Base-by-base conservation (phyloP, 2,113 vertebrate genomes). In the Hemibagrus wyckioides region DNA sequence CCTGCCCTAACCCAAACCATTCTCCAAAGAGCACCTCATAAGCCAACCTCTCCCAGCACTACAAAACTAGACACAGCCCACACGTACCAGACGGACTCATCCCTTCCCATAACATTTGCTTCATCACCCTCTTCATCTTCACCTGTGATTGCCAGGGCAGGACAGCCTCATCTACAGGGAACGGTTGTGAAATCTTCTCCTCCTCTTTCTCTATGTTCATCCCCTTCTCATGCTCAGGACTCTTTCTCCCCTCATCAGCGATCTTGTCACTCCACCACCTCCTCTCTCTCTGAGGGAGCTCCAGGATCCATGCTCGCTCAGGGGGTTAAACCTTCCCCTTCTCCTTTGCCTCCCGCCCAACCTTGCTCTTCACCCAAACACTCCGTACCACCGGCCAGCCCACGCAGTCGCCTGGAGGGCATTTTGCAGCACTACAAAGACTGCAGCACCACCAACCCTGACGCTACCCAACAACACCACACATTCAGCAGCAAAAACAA, bases 391-490 rank as follows among this genome's bases (percentile, higher is more conserved):
- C 91, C 41, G 41, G 88, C 83, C 80, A 94, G 85, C 92, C 95
- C 89, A 90, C 93, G 83, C 89, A 91, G 86, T 91, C 92, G 86
- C 83, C 92, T 95, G 85, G 95, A 95, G 87, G 94, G 95, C 87
- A 94, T 95, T 87, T 90, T 96, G 89, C 95, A 95, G 92, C 95
- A 95, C 91, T 95, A 94, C 90, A 95, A 94, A 91, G 95, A 95
- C 92, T 94, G 94, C 92, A 94, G 94, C 91, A 92, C 91, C 92
- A 89, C 89, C 89, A 92, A 94, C 93, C 92, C 94, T 92, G 93
- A 94, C 85, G 91, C 89, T 91, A 92, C 48, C 71, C 87, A 89
- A 84, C 83, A 92, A 86, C 87, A 89, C 54, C 87, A 88, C 77
- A 84, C 90, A 84, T 90, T 94, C 86, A 94, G 91, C 92, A 95